Conservation (phyloP, 2,797 vertebrate genomes). For the Phrynocephalus vlangalii region DNA sequence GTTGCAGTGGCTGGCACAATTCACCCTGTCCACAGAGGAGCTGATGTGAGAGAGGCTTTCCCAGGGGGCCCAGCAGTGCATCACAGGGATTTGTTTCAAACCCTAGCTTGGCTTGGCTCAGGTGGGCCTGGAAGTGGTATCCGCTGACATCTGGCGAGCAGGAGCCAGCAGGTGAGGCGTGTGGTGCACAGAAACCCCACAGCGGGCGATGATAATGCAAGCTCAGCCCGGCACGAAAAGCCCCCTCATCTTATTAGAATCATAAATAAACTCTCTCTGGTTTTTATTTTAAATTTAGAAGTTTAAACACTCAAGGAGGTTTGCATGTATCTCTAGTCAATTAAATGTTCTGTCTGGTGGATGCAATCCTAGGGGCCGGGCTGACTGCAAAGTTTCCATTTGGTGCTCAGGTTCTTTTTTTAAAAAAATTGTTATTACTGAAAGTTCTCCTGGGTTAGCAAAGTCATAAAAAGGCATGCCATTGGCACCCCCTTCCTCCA, state of each 20-base stretch:
- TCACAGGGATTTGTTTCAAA: not conserved
- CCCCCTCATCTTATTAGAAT: slow-evolving; percentile 28
- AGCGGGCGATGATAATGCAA: slow-evolving; percentile 10
- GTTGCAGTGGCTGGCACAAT: not conserved
- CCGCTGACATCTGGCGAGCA: slow-evolving; percentile 25
- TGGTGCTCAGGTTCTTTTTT: not conserved
- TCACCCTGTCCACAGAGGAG: not conserved
- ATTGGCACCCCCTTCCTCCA: not conserved
- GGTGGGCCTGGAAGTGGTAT: not conserved
- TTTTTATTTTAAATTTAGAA: slow-evolving; percentile 1
- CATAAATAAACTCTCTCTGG: slow-evolving; percentile 24
- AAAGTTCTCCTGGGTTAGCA: not conserved
- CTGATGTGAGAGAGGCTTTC: not conserved
- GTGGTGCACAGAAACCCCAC: not conserved
- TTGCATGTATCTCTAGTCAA: slow-evolving; percentile 9
- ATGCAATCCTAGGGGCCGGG: not conserved
- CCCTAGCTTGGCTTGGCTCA: not conserved
- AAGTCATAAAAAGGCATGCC: slow-evolving; percentile 29
- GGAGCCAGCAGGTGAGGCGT: slow-evolving; percentile 17
- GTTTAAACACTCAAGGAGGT: slow-evolving; percentile 7
- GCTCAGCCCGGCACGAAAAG: not conserved
- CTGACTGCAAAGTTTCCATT: slow-evolving; percentile 16
- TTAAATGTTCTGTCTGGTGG: slow-evolving; percentile 7
- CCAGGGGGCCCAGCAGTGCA: not conserved
- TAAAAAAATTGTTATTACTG: not conserved